Evolutionary conservation across 2,888 invertebrate species (phyloP).

Genomic region (Creontiades dilutus): DNA sequence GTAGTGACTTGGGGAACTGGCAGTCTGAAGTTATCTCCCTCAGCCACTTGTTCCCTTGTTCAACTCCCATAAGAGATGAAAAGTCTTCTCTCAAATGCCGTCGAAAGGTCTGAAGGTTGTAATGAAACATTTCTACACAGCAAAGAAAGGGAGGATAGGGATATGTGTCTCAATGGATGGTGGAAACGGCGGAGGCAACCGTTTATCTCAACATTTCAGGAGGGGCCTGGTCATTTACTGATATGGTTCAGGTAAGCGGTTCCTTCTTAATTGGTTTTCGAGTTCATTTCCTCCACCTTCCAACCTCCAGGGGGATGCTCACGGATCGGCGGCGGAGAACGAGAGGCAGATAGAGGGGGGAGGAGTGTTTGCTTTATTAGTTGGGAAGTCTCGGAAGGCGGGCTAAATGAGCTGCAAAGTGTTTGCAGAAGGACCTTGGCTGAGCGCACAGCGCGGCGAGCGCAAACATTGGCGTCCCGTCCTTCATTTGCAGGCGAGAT

Average conservation of each 20-base stretch:
- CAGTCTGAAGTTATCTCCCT: background rate
- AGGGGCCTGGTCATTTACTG: conserved; percentile 69
- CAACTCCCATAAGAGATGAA: background rate
- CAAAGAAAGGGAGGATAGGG: conserved; percentile 1
- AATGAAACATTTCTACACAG: conserved; percentile 51
- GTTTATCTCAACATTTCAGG: conserved; percentile 70
- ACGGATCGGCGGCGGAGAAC: background rate
- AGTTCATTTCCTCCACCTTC: conserved; percentile 63
- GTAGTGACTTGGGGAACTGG: too few relatives aligned
- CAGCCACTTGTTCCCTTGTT: background rate
- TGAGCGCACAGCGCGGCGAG: background rate
- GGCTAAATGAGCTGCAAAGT: conserved; percentile 69
- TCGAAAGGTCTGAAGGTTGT: conserved; percentile 1
- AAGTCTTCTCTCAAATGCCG: conserved; percentile 16
- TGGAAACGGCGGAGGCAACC: conserved; percentile 50
- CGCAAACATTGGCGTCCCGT: conserved; percentile 56
- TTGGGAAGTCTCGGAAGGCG: conserved; percentile 62
- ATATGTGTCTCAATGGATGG: conserved; percentile 56
- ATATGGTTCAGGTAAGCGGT: conserved; percentile 63
- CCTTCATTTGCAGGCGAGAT: conserved; percentile 55
- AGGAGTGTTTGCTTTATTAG: conserved; percentile 66
- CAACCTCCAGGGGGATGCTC: background rate
- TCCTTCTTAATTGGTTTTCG: conserved; percentile 71
- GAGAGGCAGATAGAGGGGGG: background rate
- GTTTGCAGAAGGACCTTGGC: conserved; percentile 51